A percentile compares a stretch with the other conserved stretches of the same genome.
phyloP scores from a whole-genome alignment of 2,113 vertebrate species.

The Sapajus apella region DNA sequence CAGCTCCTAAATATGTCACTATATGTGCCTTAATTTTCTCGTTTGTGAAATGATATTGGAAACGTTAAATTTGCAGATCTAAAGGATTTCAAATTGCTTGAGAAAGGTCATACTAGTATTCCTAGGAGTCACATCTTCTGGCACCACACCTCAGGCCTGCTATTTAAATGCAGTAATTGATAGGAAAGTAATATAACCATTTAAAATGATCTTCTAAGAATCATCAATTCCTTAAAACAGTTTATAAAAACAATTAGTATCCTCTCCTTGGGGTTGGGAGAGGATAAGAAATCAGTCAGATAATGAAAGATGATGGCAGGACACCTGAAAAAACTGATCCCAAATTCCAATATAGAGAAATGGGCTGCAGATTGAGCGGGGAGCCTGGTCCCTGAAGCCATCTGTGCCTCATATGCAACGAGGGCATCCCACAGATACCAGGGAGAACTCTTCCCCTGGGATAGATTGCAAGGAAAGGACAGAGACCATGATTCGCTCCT shows the following conservation, averaged over 20 bases:
- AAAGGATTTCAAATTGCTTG: conserved; percentile 19
- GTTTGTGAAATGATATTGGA: not conserved
- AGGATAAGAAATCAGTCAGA: not conserved
- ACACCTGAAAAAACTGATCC: not conserved
- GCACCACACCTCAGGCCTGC: not conserved
- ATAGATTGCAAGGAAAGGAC: not conserved
- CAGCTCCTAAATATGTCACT: not conserved
- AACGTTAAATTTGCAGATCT: not conserved
- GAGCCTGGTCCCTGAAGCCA: not conserved
- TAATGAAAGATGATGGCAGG: not conserved
- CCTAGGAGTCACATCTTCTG: not conserved
- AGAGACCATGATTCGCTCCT: not conserved
- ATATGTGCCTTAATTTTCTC: not conserved
- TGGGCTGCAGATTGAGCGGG: not conserved
- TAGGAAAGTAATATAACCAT: not conserved
- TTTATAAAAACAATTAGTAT: not conserved
- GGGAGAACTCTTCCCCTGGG: not conserved
- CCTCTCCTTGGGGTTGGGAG: not conserved
- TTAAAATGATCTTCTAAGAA: not conserved
- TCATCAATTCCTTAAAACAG: not conserved
- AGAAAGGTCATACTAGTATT: not conserved
- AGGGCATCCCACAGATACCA: no score
- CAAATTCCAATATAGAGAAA: not conserved
- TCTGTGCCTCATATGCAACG: not conserved
- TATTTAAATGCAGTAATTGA: not conserved